Conservation (phyloP, 2,797 vertebrate species). For the Hapalemur alaotrensis region DNA sequence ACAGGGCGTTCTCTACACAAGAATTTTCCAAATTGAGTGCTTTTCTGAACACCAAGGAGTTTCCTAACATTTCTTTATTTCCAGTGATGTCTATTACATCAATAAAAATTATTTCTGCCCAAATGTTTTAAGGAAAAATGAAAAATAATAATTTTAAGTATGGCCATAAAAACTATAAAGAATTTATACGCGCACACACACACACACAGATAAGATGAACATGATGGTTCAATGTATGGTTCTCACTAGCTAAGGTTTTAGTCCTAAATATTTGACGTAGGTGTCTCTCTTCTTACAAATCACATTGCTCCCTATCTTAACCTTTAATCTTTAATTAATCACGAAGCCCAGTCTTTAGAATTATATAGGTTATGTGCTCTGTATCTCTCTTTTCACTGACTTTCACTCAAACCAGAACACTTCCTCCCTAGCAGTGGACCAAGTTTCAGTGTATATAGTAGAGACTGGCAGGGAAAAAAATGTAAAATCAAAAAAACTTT, state of each 20-base stretch:
- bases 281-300: neutral
- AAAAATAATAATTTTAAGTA: neutral
- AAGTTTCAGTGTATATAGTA: neutral
- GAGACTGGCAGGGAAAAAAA: neutral
- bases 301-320: neutral
- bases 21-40: neutral
- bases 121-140: neutral
- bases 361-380: neutral
- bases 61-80: conserved; percentile 14
- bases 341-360: neutral
- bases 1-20: neutral
- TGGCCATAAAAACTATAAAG: neutral
- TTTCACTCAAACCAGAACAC: neutral
- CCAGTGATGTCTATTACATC: neutral
- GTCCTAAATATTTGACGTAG: neutral
- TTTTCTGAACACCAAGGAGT: neutral
- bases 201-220: neutral
- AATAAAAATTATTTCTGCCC: neutral
- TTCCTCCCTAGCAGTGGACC: neutral
- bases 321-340: neutral
- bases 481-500: neutral
- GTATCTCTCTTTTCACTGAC: neutral
- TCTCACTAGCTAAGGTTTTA: neutral
- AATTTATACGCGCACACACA: neutral
- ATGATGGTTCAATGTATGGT: neutral